A percentile compares a stretch with the other conserved stretches of the same genome.
Conservation (phyloP, 2,888 invertebrate species). For the Formica aserva region DNA sequence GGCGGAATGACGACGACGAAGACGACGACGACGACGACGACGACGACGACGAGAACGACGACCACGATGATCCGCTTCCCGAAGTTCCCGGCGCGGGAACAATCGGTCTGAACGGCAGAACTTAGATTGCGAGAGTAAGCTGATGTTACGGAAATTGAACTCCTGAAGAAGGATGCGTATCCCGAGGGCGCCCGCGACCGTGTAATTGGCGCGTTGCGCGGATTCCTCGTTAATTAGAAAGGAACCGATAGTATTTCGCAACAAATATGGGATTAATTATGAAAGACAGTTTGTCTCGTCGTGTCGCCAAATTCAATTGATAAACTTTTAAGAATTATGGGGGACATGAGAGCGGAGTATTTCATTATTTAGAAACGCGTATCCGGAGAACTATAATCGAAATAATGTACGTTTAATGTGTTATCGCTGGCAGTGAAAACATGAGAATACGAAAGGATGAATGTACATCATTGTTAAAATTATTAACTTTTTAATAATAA, state of each 20-base stretch:
- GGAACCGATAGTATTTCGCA: constrained; percentile 33
- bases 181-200: constrained; percentile 38
- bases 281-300: constrained; percentile 14
- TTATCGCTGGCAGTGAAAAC: not conserved
- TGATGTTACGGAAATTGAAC: constrained; percentile 71
- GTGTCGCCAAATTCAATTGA: constrained; percentile 17
- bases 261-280: constrained; percentile 43
- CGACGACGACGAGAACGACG: constrained; percentile 10
- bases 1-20: constrained; percentile 33
- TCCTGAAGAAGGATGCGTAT: constrained; percentile 32
- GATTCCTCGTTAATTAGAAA: constrained; percentile 58
- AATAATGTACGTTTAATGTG: not conserved
- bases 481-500: too few relatives aligned
- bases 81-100: constrained; percentile 54
- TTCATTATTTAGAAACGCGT: not conserved
- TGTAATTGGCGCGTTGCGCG: constrained; percentile 56
- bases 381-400: not conserved
- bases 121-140: constrained; percentile 63
- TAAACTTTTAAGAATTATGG: not conserved
- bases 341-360: not conserved
- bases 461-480: not conserved
- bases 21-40: constrained; percentile 30
- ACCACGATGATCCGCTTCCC: constrained; percentile 43
- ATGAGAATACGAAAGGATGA: not conserved
- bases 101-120: constrained; percentile 67